Percentiles rank a stretch among this genome's conserved stretches.
Conservation (phyloP, 1,140 invertebrate species). For the Acromyrmex echinatior region DNA sequence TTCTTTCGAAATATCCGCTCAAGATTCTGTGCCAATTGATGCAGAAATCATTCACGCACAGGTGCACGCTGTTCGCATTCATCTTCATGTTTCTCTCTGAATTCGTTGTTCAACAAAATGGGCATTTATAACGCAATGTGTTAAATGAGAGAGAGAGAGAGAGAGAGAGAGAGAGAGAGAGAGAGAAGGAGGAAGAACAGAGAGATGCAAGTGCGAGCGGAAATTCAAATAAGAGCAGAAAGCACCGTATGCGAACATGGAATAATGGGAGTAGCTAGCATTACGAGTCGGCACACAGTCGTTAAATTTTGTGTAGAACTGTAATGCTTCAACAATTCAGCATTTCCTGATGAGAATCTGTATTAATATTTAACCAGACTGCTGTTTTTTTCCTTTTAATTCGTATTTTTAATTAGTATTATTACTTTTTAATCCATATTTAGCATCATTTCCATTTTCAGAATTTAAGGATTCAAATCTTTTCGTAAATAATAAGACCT, state of each 20-base stretch:
- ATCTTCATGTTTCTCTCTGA: not conserved
- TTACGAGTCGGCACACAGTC: not conserved
- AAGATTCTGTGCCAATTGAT: not conserved
- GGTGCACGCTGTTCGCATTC: not conserved
- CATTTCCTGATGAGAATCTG: not conserved
- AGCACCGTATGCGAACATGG: not conserved
- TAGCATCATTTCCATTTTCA: not conserved
- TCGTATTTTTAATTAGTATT: not conserved
- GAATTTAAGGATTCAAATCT: not conserved
- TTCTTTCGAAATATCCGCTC: not conserved
- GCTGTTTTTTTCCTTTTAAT: not conserved
- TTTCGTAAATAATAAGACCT: not conserved
- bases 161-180: too few species aligned
- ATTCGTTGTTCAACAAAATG: slow-evolving; percentile 36
- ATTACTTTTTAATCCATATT: not conserved
- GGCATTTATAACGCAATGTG: slow-evolving; percentile 29
- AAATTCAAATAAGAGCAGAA: slow-evolving; percentile 23
- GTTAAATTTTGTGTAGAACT: not conserved
- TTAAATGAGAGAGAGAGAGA: not conserved
- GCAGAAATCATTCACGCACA: not conserved
- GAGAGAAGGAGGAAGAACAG: not conserved
- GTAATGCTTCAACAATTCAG: not conserved
- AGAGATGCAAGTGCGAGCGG: not conserved
- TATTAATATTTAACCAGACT: slow-evolving; percentile 14
- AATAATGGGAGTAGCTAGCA: slow-evolving; percentile 31